phyloP scores from a whole-genome alignment of 2,797 vertebrate genomes.

The Clarias platycephalus region DNA sequence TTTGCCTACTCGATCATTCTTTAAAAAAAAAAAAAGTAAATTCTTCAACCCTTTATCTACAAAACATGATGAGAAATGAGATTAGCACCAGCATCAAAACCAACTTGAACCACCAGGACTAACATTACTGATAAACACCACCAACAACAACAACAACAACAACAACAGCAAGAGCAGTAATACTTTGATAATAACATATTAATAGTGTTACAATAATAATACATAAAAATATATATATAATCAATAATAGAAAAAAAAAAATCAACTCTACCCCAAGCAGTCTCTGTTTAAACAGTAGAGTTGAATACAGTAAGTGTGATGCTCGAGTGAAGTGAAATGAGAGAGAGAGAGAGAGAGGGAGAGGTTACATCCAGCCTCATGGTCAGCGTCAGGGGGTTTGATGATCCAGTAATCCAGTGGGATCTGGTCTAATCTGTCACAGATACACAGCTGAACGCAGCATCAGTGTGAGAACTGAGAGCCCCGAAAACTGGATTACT shows the following conservation, averaged over 20 bases:
- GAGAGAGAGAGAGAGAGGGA: not conserved
- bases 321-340: not conserved
- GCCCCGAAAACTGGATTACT: conserved; percentile 71
- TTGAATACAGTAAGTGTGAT: not conserved
- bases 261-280: not conserved
- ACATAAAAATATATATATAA: not conserved
- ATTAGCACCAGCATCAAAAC: not conserved
- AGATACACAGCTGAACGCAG: conserved; percentile 73
- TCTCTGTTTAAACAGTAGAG: not conserved
- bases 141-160: not conserved
- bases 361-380: not conserved
- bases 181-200: not conserved
- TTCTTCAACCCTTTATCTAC: not conserved
- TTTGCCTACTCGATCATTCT: not conserved
- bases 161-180: not conserved
- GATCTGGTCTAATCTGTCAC: conserved; percentile 81
- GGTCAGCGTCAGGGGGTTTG: conserved; percentile 68
- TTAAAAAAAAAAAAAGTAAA: no score
- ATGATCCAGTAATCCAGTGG: conserved; percentile 74
- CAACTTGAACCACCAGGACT: not conserved
- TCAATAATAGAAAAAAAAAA: not conserved
- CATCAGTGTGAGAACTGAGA: conserved; percentile 53
- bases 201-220: not conserved
- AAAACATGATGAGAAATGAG: not conserved
- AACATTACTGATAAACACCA: not conserved